These are phyloP conservation scores for Tympanuchus pallidicinctus DNA, from an alignment of 2,113 vertebrate species.

Conservation along the genomic window DNA sequence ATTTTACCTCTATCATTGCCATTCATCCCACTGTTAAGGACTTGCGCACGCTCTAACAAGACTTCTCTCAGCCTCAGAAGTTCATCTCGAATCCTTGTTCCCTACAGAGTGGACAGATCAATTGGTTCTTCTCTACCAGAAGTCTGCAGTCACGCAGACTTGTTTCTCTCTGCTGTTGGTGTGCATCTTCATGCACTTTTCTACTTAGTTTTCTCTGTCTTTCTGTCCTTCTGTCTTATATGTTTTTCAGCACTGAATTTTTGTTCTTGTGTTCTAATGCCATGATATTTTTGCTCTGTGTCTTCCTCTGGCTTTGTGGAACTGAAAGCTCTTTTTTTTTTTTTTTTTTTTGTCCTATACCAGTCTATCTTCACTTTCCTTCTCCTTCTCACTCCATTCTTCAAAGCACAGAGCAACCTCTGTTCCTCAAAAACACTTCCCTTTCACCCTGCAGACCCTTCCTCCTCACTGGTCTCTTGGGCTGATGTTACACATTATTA, in stretches of 20 bases:
- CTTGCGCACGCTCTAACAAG: background rate
- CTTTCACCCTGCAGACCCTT: background rate
- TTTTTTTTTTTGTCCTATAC: background rate
- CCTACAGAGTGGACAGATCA: background rate
- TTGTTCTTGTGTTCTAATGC: background rate
- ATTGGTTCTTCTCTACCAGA: background rate
- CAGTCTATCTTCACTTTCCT: background rate
- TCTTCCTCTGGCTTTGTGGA: background rate
- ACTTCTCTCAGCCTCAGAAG: background rate
- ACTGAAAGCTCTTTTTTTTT: background rate
- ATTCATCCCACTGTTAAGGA: background rate
- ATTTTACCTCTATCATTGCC: background rate
- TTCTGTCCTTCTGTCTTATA: background rate
- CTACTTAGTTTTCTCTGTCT: background rate
- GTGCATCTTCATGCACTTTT: background rate
- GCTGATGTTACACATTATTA: background rate
- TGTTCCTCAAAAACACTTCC: slow-evolving; percentile 9
- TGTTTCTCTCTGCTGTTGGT: background rate
- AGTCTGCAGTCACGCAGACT: background rate
- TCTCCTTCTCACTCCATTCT: background rate
- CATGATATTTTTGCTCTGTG: background rate
- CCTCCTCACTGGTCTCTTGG: background rate
- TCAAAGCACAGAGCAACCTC: background rate
- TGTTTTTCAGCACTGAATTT: background rate
- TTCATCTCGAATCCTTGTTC: background rate